A percentile compares a stretch with the other conserved stretches of the same genome.
Conservation (phyloP, 2,888 invertebrate genomes). For the Phanerotoma sp. region DNA sequence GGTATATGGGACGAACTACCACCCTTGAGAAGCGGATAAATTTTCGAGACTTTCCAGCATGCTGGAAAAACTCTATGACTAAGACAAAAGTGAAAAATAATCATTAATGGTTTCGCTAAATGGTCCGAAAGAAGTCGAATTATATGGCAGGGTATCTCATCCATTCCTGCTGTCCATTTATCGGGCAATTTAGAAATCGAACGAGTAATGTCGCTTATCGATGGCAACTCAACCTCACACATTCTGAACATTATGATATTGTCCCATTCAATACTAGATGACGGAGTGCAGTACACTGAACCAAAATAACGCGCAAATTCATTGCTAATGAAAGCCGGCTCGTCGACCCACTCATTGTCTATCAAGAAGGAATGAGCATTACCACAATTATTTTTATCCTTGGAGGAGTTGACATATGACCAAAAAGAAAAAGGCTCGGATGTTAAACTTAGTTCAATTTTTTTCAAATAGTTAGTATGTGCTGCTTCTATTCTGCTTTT, state of each 20-base stretch:
- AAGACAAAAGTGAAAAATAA: background rate
- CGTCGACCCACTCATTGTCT: background rate
- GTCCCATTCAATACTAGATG: background rate
- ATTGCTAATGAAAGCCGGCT: background rate
- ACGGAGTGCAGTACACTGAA: background rate
- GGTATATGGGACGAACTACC: no score
- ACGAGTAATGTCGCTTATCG: background rate
- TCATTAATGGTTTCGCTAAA: background rate
- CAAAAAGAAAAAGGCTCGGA: background rate
- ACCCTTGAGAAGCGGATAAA: background rate
- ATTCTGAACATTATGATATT: background rate
- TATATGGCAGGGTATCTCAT: background rate
- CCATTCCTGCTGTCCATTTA: background rate
- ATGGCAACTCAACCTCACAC: background rate
- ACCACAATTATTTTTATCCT: background rate
- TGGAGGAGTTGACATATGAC: background rate
- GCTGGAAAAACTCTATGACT: background rate
- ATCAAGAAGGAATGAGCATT: background rate
- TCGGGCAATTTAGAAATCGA: background rate
- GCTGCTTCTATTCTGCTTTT: background rate
- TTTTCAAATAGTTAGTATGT: background rate
- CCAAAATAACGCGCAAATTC: background rate
- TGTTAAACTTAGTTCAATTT: background rate
- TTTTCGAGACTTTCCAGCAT: background rate
- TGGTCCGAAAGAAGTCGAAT: background rate